Conservation (phyloP, 2,888 invertebrate genomes). For the Prenolepis imparis region DNA sequence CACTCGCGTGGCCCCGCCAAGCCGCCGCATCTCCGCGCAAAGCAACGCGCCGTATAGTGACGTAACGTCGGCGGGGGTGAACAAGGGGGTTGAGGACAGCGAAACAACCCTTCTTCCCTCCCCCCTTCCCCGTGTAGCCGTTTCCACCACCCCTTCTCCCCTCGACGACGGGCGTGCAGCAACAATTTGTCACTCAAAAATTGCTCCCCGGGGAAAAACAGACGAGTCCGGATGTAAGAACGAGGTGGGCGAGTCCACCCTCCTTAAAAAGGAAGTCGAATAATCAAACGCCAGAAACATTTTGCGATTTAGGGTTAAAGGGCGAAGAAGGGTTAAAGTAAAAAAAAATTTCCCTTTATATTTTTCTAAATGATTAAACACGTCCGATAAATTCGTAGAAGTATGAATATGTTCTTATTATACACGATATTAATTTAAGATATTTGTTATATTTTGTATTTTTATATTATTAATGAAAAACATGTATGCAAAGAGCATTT, state of each 20-base stretch:
- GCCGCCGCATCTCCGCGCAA: slow-evolving; percentile 45
- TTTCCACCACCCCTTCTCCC: not conserved
- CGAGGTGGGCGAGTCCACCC: not conserved
- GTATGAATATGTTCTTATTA: not conserved
- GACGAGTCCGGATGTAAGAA: slow-evolving; percentile 2
- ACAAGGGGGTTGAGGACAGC: not conserved
- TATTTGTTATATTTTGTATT: not conserved
- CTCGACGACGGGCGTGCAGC: slow-evolving; percentile 31
- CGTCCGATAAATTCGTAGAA: not conserved
- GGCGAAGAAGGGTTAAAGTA: not conserved
- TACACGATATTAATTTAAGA: not conserved
- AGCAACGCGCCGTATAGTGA: slow-evolving; percentile 38
- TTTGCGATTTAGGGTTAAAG: too few species aligned
- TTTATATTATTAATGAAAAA: not conserved
- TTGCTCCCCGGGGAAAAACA: slow-evolving; percentile 11
- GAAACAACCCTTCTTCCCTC: slow-evolving; percentile 15
- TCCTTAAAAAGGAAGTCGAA: not conserved
- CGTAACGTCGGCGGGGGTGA: slow-evolving; percentile 15
- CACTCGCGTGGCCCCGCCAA: slow-evolving; percentile 26
- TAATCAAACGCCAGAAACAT: not conserved
- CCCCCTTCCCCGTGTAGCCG: not conserved
- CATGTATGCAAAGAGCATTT: not conserved
- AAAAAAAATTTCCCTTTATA: not conserved
- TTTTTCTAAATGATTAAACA: not conserved
- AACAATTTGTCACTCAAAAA: slow-evolving; percentile 51